A percentile compares a stretch with the other conserved stretches of the same genome.
Evolutionary conservation across 2,113 vertebrate species (phyloP).

Genomic region (Chaenogobius annularis): DNA sequence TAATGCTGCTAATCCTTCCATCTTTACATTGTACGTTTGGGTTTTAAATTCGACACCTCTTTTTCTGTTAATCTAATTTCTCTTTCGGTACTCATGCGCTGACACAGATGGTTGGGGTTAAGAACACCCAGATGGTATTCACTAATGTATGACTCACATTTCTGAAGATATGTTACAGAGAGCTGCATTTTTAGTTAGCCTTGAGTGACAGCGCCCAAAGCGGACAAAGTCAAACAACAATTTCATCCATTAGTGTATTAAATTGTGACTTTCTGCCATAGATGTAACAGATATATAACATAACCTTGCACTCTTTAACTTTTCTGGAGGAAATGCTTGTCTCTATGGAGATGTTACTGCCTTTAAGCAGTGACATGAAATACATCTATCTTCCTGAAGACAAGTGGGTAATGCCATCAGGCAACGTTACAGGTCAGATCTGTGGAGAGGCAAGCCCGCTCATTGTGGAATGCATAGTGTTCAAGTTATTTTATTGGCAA

Average conservation of each 20-base stretch:
- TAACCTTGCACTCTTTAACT: too few relatives aligned
- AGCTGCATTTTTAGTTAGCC: constrained; percentile 29
- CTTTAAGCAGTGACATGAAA: too few relatives aligned
- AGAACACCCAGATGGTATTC: constrained; percentile 63
- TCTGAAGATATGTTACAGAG: constrained; percentile 43
- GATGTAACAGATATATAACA: neutral
- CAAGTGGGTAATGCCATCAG: too few relatives aligned
- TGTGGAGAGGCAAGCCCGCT: too few relatives aligned
- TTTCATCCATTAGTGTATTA: constrained; percentile 18
- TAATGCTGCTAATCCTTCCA: neutral
- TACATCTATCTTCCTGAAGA: too few relatives aligned
- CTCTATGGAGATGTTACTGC: too few relatives aligned
- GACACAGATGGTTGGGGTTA: constrained; percentile 66
- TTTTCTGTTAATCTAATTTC: constrained; percentile 33
- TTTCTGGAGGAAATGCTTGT: too few relatives aligned
- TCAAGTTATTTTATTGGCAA: too few relatives aligned
- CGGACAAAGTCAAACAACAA: constrained; percentile 34
- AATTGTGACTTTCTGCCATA: neutral
- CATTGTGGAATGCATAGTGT: too few relatives aligned
- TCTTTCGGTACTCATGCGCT: constrained; percentile 35
- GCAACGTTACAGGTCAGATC: too few relatives aligned
- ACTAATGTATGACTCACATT: constrained; percentile 58
- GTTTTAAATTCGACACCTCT: constrained; percentile 19
- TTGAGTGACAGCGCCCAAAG: constrained; percentile 22
- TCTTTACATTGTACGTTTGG: neutral